Percentiles rank a stretch among this genome's conserved stretches.
phyloP scores from a whole-genome alignment of 2,888 invertebrate species.

The Globia sparganii region DNA sequence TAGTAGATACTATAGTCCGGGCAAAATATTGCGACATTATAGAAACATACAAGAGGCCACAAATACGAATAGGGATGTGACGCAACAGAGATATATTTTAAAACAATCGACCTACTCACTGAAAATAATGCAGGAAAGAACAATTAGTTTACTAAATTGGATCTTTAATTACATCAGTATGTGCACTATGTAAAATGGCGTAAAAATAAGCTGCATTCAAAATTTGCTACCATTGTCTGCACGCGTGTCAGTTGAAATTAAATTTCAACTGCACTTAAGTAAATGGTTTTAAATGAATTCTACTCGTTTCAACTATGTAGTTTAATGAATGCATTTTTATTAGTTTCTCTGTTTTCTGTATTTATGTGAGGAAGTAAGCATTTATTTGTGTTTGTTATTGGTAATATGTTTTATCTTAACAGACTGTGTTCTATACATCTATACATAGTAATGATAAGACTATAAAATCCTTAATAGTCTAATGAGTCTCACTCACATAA shows the following conservation, averaged over 20 bases:
- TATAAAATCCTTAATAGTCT: not conserved
- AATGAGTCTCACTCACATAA: not conserved
- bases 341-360: conserved; percentile 6
- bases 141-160: conserved; percentile 6
- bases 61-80: not conserved
- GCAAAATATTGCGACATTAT: conserved; percentile 1
- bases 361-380: not conserved
- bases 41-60: not conserved
- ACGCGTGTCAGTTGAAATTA: conserved; percentile 47
- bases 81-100: not conserved
- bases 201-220: conserved; percentile 32
- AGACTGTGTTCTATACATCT: not conserved
- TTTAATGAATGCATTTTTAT: conserved; percentile 13
- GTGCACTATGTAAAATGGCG: conserved; percentile 9
- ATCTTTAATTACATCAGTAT: not conserved
- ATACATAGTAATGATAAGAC: no score
- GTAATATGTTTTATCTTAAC: not conserved
- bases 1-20: not conserved
- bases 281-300: conserved; percentile 47
- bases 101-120: not conserved
- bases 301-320: conserved; percentile 16
- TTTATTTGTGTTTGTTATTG: conserved; percentile 1
- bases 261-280: conserved; percentile 49
- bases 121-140: not conserved
- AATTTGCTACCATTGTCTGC: conserved; percentile 52